These are phyloP conservation scores for Thamnaconus septentrionalis DNA, from an alignment of 2,113 vertebrate genomes.

Conservation along the genomic window DNA sequence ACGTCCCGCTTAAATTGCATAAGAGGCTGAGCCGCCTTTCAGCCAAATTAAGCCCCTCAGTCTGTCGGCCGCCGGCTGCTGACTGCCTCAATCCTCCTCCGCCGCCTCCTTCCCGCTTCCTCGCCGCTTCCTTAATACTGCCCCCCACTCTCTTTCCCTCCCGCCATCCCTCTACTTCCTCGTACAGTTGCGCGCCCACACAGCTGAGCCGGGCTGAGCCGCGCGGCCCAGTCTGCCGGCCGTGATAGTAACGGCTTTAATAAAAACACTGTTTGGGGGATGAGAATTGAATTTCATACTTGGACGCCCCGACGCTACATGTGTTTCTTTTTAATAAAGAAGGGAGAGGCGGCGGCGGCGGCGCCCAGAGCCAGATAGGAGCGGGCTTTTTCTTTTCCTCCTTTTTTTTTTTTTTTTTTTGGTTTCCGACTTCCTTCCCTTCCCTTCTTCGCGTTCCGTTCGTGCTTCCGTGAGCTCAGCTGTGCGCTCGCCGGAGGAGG, in stretches of 20 bases:
- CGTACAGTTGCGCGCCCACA: slow-evolving; percentile 58
- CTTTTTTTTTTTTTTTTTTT: not conserved
- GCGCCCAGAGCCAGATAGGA: slow-evolving; percentile 56
- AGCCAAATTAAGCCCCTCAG: slow-evolving; percentile 66
- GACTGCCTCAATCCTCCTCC: slow-evolving; percentile 49
- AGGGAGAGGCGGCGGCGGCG: slow-evolving; percentile 23
- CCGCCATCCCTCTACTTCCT: slow-evolving; percentile 26
- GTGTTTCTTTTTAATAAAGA: slow-evolving; percentile 80
- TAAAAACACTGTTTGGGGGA: slow-evolving; percentile 76
- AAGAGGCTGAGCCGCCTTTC: slow-evolving; percentile 65
- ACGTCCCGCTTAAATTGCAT: slow-evolving; percentile 65
- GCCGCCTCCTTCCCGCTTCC: slow-evolving; percentile 28
- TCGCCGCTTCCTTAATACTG: not conserved
- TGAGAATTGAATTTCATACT: slow-evolving; percentile 82
- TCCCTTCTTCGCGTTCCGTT: slow-evolving; percentile 48
- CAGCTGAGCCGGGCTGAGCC: slow-evolving; percentile 58
- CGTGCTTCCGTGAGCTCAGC: slow-evolving; percentile 57
- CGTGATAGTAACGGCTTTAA: slow-evolving; percentile 76
- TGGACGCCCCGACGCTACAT: slow-evolving; percentile 74
- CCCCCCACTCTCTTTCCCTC: slow-evolving; percentile 4
- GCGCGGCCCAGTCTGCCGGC: slow-evolving; percentile 63
- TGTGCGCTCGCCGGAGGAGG: slow-evolving; percentile 42
- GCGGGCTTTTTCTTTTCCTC: slow-evolving; percentile 57
- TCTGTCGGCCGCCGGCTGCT: slow-evolving; percentile 45
- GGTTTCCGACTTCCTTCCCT: no score